A percentile compares a stretch with the other conserved stretches of the same genome.
Conservation (phyloP, 2,113 vertebrate species). For the Erinaceus europaeus region DNA sequence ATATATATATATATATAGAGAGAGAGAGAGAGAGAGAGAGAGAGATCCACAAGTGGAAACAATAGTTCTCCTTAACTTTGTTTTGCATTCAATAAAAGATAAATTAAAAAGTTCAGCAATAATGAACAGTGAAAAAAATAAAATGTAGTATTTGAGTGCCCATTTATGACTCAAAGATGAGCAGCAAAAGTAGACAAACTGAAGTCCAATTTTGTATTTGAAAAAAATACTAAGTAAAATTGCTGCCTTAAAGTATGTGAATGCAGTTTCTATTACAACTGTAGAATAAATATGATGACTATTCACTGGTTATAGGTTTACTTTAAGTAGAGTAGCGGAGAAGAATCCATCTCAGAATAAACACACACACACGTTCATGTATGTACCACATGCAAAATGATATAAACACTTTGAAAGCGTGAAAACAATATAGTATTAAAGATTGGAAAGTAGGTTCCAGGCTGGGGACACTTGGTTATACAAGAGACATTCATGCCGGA, state of each 20-base stretch:
- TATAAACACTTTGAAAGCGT: too few species aligned
- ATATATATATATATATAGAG: too few species aligned
- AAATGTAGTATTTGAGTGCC: neutral
- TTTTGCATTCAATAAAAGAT: constrained; percentile 28
- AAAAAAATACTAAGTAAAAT: constrained; percentile 13
- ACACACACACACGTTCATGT: too few species aligned
- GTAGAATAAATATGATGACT: constrained; percentile 4
- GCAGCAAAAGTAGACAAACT: constrained; percentile 22
- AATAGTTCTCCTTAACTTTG: neutral
- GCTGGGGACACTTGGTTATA: too few species aligned
- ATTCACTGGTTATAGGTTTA: neutral
- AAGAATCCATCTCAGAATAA: neutral
- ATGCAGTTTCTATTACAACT: constrained; percentile 19
- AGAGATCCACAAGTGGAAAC: neutral
- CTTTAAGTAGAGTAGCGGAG: constrained; percentile 13
- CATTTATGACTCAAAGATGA: constrained; percentile 20
- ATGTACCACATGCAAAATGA: too few species aligned
- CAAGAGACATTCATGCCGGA: too few species aligned
- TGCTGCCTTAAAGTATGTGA: constrained; percentile 35
- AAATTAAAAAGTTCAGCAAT: neutral
- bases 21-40: too few species aligned
- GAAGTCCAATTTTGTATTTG: constrained; percentile 19
- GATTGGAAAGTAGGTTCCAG: too few species aligned
- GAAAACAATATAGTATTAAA: too few species aligned
- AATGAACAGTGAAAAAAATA: neutral